Evolutionary conservation across 2,113 vertebrate genomes (phyloP), one percentile per base, ranked within the genome.

Genomic region (Macheiramphus alcinus): DNA sequence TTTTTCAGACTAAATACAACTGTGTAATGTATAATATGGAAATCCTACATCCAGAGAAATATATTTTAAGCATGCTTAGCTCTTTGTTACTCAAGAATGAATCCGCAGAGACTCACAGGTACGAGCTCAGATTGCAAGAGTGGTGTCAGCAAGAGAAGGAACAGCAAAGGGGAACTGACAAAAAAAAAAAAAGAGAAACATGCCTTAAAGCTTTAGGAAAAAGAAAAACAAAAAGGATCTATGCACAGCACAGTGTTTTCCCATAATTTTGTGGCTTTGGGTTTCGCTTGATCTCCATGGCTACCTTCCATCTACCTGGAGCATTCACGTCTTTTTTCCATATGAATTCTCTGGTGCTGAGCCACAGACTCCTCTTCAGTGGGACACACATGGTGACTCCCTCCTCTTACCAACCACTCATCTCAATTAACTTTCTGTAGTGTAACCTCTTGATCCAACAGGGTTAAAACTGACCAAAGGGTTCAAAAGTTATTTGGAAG

Each of bases 401-500:
- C 53, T 78, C 34, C 62, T 81, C 63, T 45, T n/a, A 65, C 34
- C 63, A 55, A 8, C 48, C 10, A 5, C 53, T 76, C 67, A 36
- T 72, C 75, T 45, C 88, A n/a, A 34, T 43, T 9, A 34, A 32
- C 43, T 22, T 36, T 47, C 75, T 19, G 58, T 48, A 90, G 58
- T 0, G 11, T 18, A 79, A 68, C 20, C 36, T 82, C 70, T 47
- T 2, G 0, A 40, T 47, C 58, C 67, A 90, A 47, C 78, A 38
- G 25, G 38, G 14, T 58, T 63, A 75, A 32, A 71, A 31, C 66
- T 26, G 40, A 56, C 58, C 53, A 31, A 72, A 88, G 62, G 38
- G 85, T 85, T 88, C 88, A 88, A 82, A 97, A 95, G 81, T 92
- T 92, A 56, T 56, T 90, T 90, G 79, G 80, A 76, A 91, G 55